phyloP scores from a whole-genome alignment of 2,113 vertebrate genomes.

The Syngnathus typhle region DNA sequence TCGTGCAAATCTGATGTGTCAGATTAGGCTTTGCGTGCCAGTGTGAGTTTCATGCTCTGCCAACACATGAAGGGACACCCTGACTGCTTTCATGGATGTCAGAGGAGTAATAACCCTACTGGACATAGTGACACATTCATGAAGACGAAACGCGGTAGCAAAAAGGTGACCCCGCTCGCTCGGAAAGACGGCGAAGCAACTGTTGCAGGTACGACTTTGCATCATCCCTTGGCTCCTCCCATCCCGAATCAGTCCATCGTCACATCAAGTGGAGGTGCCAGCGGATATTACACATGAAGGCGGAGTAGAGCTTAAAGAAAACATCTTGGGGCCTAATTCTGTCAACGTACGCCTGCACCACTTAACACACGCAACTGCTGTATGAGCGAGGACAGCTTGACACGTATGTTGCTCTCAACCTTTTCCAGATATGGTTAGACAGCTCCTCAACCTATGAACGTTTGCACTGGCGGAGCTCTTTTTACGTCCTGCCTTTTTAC shows the following conservation, averaged over 20 bases:
- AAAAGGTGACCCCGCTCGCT: slow-evolving; percentile 20
- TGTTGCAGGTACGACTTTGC: slow-evolving; percentile 27
- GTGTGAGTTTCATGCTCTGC: slow-evolving; percentile 46
- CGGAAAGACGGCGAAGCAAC: slow-evolving; percentile 20
- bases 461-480: no score
- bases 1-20: slow-evolving; percentile 56
- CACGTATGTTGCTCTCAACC: not conserved
- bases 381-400: not conserved
- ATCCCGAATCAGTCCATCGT: slow-evolving; percentile 6
- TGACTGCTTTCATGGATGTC: slow-evolving; percentile 50
- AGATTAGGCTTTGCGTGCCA: slow-evolving; percentile 50
- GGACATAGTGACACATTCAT: slow-evolving; percentile 54
- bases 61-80: slow-evolving; percentile 46
- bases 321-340: slow-evolving; percentile 6
- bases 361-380: not conserved
- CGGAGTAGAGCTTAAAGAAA: slow-evolving; percentile 3
- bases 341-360: not conserved
- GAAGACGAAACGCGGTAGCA: slow-evolving; percentile 25
- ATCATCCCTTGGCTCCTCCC: slow-evolving; percentile 2
- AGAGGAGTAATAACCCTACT: slow-evolving; percentile 51
- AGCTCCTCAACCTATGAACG: not conserved
- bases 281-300: slow-evolving; percentile 3
- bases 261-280: not conserved
- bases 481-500: no score
- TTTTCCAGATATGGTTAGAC: not conserved